A percentile compares a stretch with the other conserved stretches of the same genome.
Conservation (phyloP, 2,888 invertebrate species). For the Ptychoptera albimana region DNA sequence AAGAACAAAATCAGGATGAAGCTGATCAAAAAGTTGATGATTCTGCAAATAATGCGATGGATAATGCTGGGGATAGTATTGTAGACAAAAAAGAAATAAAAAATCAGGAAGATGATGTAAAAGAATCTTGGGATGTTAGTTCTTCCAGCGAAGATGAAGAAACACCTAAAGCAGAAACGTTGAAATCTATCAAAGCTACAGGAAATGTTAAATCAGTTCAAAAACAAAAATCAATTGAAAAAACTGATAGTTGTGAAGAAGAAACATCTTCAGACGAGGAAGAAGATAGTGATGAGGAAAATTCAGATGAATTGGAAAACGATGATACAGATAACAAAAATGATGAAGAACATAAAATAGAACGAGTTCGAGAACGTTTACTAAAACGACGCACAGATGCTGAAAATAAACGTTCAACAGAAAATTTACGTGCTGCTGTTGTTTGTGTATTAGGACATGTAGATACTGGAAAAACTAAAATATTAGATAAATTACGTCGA, state of each 20-base stretch:
- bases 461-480: slow-evolving; percentile 99
- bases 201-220: slow-evolving; percentile 7
- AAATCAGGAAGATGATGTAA: slow-evolving; percentile 41
- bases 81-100: slow-evolving; percentile 18
- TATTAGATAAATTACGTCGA: slow-evolving; percentile 82
- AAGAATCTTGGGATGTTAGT: slow-evolving; percentile 76
- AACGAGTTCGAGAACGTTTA: slow-evolving; percentile 56
- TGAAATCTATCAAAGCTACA: slow-evolving; percentile 9
- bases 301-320: slow-evolving; percentile 23
- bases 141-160: slow-evolving; percentile 34
- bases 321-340: slow-evolving; percentile 47
- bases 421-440: slow-evolving; percentile 80
- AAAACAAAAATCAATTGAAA: slow-evolving; percentile 16
- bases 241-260: slow-evolving; percentile 33
- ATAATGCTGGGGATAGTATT: slow-evolving; percentile 10
- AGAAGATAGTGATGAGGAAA: slow-evolving; percentile 30
- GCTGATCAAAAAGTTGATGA: slow-evolving; percentile 24
- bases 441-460: slow-evolving; percentile 98
- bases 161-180: slow-evolving; percentile 12
- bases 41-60: slow-evolving; percentile 16
- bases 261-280: slow-evolving; percentile 19
- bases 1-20: slow-evolving; percentile 32
- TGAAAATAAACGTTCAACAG: slow-evolving; percentile 46
- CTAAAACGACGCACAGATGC: slow-evolving; percentile 52
- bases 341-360: slow-evolving; percentile 58